Percentiles rank a stretch among this genome's conserved stretches.
Evolutionary conservation across 2,113 vertebrate species (phyloP).

Genomic region (Paracanthobrama guichenoti): DNA sequence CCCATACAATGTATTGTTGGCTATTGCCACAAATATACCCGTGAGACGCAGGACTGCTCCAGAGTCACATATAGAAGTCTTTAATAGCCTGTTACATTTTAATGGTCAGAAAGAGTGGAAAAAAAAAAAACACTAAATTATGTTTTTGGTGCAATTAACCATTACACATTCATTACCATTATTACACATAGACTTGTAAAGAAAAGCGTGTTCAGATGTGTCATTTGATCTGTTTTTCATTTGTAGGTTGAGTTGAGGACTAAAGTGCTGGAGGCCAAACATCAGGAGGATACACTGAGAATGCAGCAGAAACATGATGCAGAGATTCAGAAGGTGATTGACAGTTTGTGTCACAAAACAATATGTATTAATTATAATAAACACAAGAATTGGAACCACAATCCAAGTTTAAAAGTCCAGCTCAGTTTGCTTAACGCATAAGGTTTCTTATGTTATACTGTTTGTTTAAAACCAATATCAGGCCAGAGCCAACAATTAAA

Average conservation of each 20-base stretch:
- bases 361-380: not conserved
- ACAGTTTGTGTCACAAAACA: not conserved
- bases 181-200: not conserved
- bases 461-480: not conserved
- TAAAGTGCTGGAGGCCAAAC: conserved; percentile 86
- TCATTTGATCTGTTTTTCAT: not conserved
- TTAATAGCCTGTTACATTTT: not conserved
- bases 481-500: not conserved
- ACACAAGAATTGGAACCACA: not conserved
- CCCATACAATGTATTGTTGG: no score
- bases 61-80: no score
- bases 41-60: no score
- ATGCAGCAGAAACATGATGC: conserved; percentile 89
- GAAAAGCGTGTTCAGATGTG: not conserved
- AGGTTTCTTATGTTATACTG: not conserved
- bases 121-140: not conserved
- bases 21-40: no score
- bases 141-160: not conserved
- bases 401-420: not conserved
- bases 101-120: not conserved
- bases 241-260: conserved; percentile 74
- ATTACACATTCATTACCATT: not conserved
- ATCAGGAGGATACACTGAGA: conserved; percentile 91
- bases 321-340: conserved; percentile 88
- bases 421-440: not conserved